Evolutionary conservation across 2,797 vertebrate species (phyloP), one percentile per base, ranked within the genome.

Genomic region (Ficedula albicollis): DNA sequence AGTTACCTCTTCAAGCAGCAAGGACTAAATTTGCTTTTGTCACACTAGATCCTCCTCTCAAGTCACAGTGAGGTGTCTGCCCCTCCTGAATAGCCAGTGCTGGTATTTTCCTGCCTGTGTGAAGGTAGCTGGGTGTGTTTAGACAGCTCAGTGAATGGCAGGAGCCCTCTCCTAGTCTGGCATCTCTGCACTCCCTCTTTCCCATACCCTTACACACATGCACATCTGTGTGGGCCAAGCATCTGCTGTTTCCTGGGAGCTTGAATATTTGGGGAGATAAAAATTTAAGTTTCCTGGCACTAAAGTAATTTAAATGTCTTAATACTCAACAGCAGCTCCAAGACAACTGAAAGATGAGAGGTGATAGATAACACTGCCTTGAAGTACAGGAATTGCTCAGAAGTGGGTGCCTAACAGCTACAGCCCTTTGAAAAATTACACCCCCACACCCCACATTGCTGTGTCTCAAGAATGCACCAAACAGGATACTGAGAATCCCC

Each of bases 1-100:
- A 92, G 49, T 32, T 75, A 38, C 54, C 51, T 82, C 27, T 73
- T 67, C 27, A 48, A 64, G 38, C 3, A 69, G 43, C 16, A 49
- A 64, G 55, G 55, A 26, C 54, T 86, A 66, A 66, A 87, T 89
- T 66, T 75, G 41, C 73, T 93, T 84, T 87, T 90, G 72, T 80
- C 73, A 36, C 49, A 20, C 59, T 14, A 48, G 87, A 58, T 70
- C 68, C 38, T 88, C 46, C 76, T 92, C 80, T 72, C 7, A 18
- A 95, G 78, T 69, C 76, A 48, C 34, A 68, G 73, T 56, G 55
- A 13, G 0, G 0, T 34, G 60, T 44, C 73, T 87, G 54, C 39
- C 41, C 94, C 90, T 92, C 75, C 69, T 67, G 80, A 92, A 9
- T 48, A 89, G 51, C 34, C 22, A 68, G 39, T 29, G 23, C 49